These are phyloP conservation scores for Spea hammondii DNA, from an alignment of 2,797 vertebrate genomes.

Conservation along the genomic window DNA sequence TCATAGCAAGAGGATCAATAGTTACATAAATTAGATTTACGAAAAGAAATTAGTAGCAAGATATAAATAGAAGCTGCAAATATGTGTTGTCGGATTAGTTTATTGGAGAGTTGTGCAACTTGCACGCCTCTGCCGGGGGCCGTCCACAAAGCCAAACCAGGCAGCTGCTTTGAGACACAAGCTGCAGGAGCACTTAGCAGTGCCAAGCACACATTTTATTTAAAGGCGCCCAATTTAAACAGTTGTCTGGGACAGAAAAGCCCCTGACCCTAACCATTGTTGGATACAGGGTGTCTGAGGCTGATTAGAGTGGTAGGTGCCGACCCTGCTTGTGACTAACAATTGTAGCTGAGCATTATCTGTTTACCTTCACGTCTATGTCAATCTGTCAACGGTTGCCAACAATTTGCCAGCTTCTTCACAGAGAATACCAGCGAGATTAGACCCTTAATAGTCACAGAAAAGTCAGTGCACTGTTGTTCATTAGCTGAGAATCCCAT, in stretches of 20 bases:
- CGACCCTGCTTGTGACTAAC: neutral
- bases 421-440: slow-evolving; percentile 21
- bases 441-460: neutral
- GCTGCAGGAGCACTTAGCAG: too few species aligned
- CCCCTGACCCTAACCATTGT: too few species aligned
- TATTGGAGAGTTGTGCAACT: neutral
- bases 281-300: too few species aligned
- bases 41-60: neutral
- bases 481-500: slow-evolving; percentile 34
- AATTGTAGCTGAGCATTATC: neutral
- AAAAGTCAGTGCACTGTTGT: slow-evolving; percentile 17
- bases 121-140: too few species aligned
- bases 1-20: neutral
- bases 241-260: too few species aligned
- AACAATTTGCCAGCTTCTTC: slow-evolving; percentile 26
- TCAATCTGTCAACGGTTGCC: slow-evolving; percentile 6
- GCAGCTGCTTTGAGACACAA: too few species aligned
- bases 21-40: neutral
- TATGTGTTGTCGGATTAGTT: neutral
- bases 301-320: neutral
- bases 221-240: too few species aligned
- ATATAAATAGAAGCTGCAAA: neutral
- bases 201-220: too few species aligned
- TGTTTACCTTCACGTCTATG: slow-evolving; percentile 10
- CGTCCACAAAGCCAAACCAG: too few species aligned